Evolutionary conservation across 2,797 vertebrate genomes (phyloP), one percentile per base, ranked within the genome.

Genomic region (Agapornis canus): DNA sequence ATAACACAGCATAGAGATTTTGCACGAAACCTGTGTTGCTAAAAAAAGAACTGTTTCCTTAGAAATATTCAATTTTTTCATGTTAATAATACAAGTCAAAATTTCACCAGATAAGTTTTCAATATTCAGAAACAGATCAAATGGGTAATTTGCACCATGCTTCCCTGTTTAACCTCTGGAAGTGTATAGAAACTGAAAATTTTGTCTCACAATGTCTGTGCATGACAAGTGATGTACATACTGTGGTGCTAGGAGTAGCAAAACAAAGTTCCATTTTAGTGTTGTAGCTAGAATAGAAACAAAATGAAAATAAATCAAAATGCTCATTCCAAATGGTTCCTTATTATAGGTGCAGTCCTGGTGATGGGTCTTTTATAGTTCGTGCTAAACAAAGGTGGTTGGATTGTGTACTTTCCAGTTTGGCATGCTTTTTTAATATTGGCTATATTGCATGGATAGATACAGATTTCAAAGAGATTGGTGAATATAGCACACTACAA

Each of bases 241-340:
- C 13, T 2, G 1, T 22, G 57, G 29, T 68, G 16, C 37, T 86
- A 37, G 21, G 26, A 54, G 43, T 5, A 59, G 31, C 29, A 57
- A 76, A 88, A 54, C 25, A 31, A 83, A 90, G 20, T 35, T 21
- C 16, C 8, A 15, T 84, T 42, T 42, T 68, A 52, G 11, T 47
- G 7, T 43, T 78, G 45, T 39, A 56, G 7, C 13, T 60, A 32
- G n/a, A 86, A 54, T 47, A 31, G 25, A 85, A 90, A 76, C 10
- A 79, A 68, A 59, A 69, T 21, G 1, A 43, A 75, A 90, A 81
- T 32, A 75, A 52, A 49, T 37, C 26, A 78, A 96, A 98, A 97
- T 98, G 97, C 97, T 98, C 78, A 89, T 96, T 98, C 97, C 97
- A 97, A 98, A 98, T 98, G 97, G 97, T 98, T 97, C 92, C 77